Evolutionary conservation across 2,888 invertebrate species (phyloP), one percentile per base, ranked within the genome.

Genomic region (Zhuqinia jingwanae): DNA sequence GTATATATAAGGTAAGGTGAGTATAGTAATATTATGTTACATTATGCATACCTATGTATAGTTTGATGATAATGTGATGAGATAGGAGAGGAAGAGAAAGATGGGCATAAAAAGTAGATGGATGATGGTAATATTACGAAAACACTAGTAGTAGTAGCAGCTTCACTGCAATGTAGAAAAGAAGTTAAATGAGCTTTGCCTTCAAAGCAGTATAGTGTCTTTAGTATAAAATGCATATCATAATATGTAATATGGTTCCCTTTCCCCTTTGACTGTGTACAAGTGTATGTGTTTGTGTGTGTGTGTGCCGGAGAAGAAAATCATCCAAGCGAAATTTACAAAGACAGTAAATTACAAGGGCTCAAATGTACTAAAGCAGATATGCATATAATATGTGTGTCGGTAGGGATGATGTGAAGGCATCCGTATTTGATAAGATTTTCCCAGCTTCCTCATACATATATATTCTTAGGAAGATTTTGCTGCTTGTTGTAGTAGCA

Each of bases 51-150:
- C n/a, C n/a, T n/a, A n/a, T n/a, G n/a, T n/a, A n/a, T n/a, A 65
- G 6, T 42, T 20, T 65, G 65, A 17, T n/a, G 65, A 42, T 65
- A 65, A 65, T 42, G n/a, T 30, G 42, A 36, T 17, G 30, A 20
- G 17, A 36, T 17, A 30, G 15, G 15, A 42, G n/a, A 20, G 11
- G 20, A 58, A 2, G 36, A 42, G 15, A 10, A n/a, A 42, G 0
- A 65, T 17, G 15, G 42, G 20, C 20, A 58, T 58, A 58, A 58
- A 58, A 58, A 58, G 11, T 22, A 65, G 1, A n/a, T 1, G 65
- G 30, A 65, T 42, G 65, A 11, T 42, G 65, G 65, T 60, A 60
- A 60, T 60, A 30, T n/a, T 60, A 3, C 27, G 60, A 65, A 22
- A 11, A 11, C 20, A 36, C 36, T 36, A 8, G 3, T 42, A 36